Conservation (phyloP, 1,140 invertebrate species). For the Chironomus striatipennis region DNA sequence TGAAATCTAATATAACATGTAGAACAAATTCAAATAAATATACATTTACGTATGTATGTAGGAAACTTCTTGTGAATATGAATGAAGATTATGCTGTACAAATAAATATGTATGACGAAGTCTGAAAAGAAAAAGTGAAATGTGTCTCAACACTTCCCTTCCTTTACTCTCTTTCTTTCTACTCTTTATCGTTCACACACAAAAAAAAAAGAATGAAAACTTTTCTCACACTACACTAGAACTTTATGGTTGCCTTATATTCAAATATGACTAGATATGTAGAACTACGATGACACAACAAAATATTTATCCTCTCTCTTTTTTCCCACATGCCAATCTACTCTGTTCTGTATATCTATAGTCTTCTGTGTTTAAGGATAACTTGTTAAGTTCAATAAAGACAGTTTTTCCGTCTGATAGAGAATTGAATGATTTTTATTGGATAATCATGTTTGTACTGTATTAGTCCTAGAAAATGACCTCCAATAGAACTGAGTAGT, state of each 20-base stretch:
- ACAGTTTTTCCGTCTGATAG: too few species aligned
- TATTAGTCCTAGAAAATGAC: too few species aligned
- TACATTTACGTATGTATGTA: neutral
- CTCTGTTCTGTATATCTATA: too few species aligned
- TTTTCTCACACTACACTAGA: too few species aligned
- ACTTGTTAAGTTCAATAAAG: too few species aligned
- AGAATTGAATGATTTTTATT: too few species aligned
- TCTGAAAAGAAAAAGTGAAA: neutral
- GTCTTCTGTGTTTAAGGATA: too few species aligned
- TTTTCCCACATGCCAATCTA: neutral
- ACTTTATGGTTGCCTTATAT: too few species aligned
- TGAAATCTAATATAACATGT: neutral
- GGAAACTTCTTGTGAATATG: slow-evolving; percentile 7
- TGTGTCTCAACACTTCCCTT: neutral
- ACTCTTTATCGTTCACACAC: neutral
- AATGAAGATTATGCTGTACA: neutral
- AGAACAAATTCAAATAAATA: neutral
- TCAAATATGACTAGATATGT: neutral
- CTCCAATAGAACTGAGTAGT: too few species aligned
- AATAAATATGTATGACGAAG: neutral
- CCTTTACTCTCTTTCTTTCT: neutral
- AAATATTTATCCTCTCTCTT: neutral
- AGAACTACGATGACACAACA: neutral
- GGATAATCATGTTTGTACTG: too few species aligned
- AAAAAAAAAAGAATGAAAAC: too few species aligned